A percentile compares a stretch with the other conserved stretches of the same genome.
Evolutionary conservation across 2,888 invertebrate species (phyloP).

Genomic region (Hyalella azteca): DNA sequence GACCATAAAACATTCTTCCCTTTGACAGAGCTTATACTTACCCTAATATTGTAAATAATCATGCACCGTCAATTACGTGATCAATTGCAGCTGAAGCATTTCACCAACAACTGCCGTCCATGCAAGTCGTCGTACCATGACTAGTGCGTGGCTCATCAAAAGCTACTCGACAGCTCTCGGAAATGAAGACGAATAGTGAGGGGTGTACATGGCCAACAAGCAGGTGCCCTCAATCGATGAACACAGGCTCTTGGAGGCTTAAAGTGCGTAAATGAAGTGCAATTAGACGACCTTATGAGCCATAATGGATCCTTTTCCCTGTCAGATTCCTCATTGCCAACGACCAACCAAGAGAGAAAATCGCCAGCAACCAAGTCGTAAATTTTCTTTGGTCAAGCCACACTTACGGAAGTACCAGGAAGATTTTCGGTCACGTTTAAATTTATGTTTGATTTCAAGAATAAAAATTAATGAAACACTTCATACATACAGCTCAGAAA

Average conservation of each 20-base stretch:
- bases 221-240: constrained; percentile 10
- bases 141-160: not conserved
- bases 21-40: not conserved
- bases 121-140: constrained; percentile 9
- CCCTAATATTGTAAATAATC: not conserved
- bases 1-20: not conserved
- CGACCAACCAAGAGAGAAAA: not conserved
- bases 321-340: not conserved
- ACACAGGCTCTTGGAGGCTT: not conserved
- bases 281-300: not conserved
- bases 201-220: not conserved
- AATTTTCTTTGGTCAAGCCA: not conserved
- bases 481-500: too few species aligned
- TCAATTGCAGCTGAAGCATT: not conserved
- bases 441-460: too few species aligned
- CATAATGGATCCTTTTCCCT: not conserved
- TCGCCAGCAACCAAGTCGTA: not conserved
- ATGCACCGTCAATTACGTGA: not conserved
- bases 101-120: too few species aligned
- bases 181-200: constrained; percentile 22
- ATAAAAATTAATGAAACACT: too few species aligned
- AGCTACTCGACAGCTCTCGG: not conserved
- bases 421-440: too few species aligned
- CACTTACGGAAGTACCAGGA: too few species aligned
- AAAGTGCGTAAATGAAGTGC: not conserved